These are phyloP conservation scores for Arenaria interpres DNA, from an alignment of 2,113 vertebrate species.

Conservation along the genomic window DNA sequence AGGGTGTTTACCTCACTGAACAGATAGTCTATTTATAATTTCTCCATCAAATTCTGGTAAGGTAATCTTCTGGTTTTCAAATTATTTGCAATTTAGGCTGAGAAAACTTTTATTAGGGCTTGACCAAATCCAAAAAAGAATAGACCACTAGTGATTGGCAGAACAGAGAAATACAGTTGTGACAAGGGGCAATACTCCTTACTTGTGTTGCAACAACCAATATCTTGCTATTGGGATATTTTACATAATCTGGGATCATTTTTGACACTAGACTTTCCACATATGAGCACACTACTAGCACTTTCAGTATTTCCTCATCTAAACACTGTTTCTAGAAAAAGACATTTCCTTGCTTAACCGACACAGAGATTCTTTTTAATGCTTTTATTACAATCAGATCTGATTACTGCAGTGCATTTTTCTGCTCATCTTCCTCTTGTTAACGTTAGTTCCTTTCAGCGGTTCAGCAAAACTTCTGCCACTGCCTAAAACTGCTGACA, in stretches of 20 bases:
- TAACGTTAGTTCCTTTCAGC: conserved; percentile 40
- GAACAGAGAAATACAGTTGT: fast-evolving
- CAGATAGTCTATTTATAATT: background rate
- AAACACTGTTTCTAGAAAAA: background rate
- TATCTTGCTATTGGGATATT: background rate
- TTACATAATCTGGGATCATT: background rate
- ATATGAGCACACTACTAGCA: background rate
- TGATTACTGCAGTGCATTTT: conserved; percentile 23
- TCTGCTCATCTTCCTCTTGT: conserved; percentile 25
- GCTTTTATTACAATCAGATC: background rate
- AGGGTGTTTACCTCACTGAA: background rate
- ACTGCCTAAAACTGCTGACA: conserved; percentile 3
- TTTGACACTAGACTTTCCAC: background rate
- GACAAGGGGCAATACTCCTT: background rate
- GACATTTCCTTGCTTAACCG: background rate
- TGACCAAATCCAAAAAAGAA: background rate
- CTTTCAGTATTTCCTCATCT: background rate
- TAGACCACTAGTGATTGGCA: background rate
- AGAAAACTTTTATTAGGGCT: background rate
- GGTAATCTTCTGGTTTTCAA: background rate
- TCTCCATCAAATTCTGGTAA: background rate
- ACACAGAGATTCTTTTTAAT: background rate
- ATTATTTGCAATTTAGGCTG: background rate
- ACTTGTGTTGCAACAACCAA: background rate
- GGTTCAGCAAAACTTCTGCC: conserved; percentile 36